Evolutionary conservation across 2,888 invertebrate genomes (phyloP), one percentile per base, ranked within the genome.

Genomic region (Dryocosmus kuriphilus): DNA sequence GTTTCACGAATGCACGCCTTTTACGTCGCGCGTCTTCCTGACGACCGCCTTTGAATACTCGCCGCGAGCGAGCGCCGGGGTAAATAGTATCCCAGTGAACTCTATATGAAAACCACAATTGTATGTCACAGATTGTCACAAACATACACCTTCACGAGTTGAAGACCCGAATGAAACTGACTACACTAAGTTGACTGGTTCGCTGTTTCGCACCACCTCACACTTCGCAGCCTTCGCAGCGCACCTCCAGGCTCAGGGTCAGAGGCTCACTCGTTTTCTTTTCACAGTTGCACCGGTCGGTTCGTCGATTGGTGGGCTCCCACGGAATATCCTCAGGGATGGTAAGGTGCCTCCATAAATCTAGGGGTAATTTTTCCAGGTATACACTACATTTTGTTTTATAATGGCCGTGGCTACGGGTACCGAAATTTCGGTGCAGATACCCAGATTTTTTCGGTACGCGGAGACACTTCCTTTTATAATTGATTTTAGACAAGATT

Each of bases 261-360:
- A 38, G 11, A 3, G 35, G 35, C 35, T 35, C 35, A 38, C 11
- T 14, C 19, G 46, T 46, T 46, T 46, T 46, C 46, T 46, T 46
- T 16, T 38, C 38, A 19, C 35, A 19, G 46, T 19, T 46, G 19
- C 46, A 46, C 46, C 46, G n/a, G 46, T 46, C 46, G n/a, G 11
- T 6, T 1, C 46, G 19, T 46, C 11, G 46, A 46, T 67, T 46
- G 41, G 41, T 67, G 41, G 67, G 67, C 46, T 67, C 41, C 22
- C 63, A 27, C 38, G 65, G 41, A 41, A 65, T 63, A 19, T 22
- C 27, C 16, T 67, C 67, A 67, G 67, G 67, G 67, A 46, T 46
- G 67, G 16, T 6, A 16, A 67, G 16, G 67, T 67, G 19, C 27
- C 46, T 24, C 11, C 1, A 27, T 35, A 16, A 2, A 46, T 41